Conservation (phyloP, 2,113 vertebrate genomes). For the Charadrius vociferus region DNA sequence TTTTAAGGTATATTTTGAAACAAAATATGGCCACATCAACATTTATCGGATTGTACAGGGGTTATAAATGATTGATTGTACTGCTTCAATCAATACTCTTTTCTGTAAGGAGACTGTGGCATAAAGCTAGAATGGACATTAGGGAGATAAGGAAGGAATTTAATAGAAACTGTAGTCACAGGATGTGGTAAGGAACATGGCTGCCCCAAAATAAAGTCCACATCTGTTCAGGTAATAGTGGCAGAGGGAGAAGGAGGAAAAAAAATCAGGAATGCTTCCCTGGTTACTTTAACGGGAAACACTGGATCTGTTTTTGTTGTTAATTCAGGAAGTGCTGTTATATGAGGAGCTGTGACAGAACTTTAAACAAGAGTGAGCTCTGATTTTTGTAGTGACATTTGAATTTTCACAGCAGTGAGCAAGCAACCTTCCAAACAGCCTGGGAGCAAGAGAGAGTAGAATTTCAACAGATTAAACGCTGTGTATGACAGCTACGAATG, state of each 20-base stretch:
- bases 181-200: neutral
- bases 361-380: neutral
- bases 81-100: neutral
- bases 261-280: neutral
- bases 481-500: neutral
- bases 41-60: neutral
- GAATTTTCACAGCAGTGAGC: neutral
- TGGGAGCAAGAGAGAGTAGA: neutral
- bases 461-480: neutral
- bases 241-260: neutral
- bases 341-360: neutral
- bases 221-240: slow-evolving; percentile 34
- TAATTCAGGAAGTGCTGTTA: neutral
- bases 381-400: neutral
- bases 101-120: neutral
- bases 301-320: neutral
- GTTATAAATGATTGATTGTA: neutral
- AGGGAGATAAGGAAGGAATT: slow-evolving; percentile 30
- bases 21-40: neutral
- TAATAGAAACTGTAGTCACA: neutral
- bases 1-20: neutral
- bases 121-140: neutral
- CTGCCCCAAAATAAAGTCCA: neutral
- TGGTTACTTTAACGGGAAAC: neutral
- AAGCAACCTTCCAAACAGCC: neutral